Evolutionary conservation across 1,140 invertebrate species (phyloP), one percentile per base, ranked within the genome.

Genomic region (Bactericera cockerelli): DNA sequence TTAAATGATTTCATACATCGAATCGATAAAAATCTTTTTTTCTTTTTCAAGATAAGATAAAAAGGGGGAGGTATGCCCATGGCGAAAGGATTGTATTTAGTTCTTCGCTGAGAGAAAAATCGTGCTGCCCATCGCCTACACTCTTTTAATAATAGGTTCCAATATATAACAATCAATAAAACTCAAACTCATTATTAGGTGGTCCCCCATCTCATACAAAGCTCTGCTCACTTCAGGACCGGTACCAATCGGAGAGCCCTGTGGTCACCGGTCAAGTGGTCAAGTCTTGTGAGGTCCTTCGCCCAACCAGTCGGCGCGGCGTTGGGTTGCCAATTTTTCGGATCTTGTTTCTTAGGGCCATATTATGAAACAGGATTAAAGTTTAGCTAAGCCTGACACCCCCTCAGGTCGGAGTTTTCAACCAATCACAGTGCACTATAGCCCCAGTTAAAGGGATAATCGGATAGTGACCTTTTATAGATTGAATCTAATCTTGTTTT

Each of bases 21-120:
- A 49, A 49, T 49, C 42, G 42, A 49, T 49, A 49, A 49, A 49
- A 49, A 49, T 49, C 42, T 49, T 49, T n/a, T n/a, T n/a, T n/a
- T n/a, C n/a, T n/a, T n/a, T n/a, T 49, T 16, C n/a, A 49, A 49
- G 42, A 49, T 49, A 49, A 49, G 42, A 49, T 49, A 49, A 49
- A 49, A 49, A 49, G 42, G 42, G 42, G 42, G 42, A 49, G 42
- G 42, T 49, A 16, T n/a, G 42, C 42, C 42, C 42, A 22, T 49
- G n/a, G 42, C 42, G 4, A 49, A 22, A 49, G 22, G 42, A 49
- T 49, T 49, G 42, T 49, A 49, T 49, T 49, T 49, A 49, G 42
- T 49, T 49, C 42, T 49, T 19, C 19, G 42, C 42, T 49, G 42
- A 49, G 42, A 49, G 42, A 22, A 49, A 16, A 49, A 49, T 49